Evolutionary conservation across 2,113 vertebrate species (phyloP).

Genomic region (Synodontis membranacea): DNA sequence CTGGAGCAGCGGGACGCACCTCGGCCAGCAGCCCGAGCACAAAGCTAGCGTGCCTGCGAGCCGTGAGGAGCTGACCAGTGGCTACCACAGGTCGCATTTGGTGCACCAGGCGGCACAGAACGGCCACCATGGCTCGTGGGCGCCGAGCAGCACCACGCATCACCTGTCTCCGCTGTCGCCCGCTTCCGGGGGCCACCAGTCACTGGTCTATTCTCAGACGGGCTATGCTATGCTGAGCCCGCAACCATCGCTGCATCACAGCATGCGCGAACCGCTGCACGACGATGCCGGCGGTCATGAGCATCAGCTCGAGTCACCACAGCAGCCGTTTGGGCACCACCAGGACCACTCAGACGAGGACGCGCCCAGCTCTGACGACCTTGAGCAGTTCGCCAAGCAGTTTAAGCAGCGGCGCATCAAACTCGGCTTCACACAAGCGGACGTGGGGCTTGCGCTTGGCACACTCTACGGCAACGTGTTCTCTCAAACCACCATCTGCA

Average conservation of each 20-base stretch:
- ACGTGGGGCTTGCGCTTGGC: constrained; percentile 95
- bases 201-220: constrained; percentile 87
- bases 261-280: constrained; percentile 87
- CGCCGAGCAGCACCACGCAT: constrained; percentile 80
- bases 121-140: constrained; percentile 84
- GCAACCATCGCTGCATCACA: constrained; percentile 81
- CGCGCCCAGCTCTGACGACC: constrained; percentile 95
- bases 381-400: constrained; percentile 99
- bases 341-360: constrained; percentile 96
- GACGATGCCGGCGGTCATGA: constrained; percentile 80
- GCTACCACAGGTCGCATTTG: constrained; percentile 86
- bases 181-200: constrained; percentile 85
- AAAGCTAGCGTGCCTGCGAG: constrained; percentile 80
- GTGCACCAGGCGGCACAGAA: constrained; percentile 86
- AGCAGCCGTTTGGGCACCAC: constrained; percentile 85
- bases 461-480: constrained; percentile 98
- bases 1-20: constrained; percentile 87
- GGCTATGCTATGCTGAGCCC: constrained; percentile 89
- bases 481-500: constrained; percentile 98
- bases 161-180: constrained; percentile 91
- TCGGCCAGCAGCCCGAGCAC: constrained; percentile 81
- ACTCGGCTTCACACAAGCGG: constrained; percentile 97
- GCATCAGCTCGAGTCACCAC: constrained; percentile 81
- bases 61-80: constrained; percentile 82
- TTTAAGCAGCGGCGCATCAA: constrained; percentile 99